Conservation (phyloP, 2,113 vertebrate genomes). For the Orientallactaga bullata region DNA sequence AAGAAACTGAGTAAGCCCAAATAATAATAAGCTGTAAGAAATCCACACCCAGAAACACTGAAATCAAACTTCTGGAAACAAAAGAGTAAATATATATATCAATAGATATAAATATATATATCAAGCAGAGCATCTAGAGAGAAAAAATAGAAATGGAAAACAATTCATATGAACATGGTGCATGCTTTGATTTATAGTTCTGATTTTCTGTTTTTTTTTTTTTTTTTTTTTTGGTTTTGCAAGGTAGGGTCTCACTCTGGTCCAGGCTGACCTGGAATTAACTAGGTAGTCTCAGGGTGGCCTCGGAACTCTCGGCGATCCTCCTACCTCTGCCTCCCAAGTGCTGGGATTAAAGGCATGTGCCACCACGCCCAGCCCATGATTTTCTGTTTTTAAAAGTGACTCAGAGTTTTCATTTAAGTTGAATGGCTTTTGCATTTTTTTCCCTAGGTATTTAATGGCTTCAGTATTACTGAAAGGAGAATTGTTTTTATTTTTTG, state of each 20-base stretch:
- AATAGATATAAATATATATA: too few relatives aligned
- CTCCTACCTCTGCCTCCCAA: too few relatives aligned
- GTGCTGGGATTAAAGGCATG: too few relatives aligned
- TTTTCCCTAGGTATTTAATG: neutral
- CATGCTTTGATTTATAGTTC: neutral
- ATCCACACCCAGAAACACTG: neutral
- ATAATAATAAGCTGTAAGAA: slow-evolving; percentile 23
- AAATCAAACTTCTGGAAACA: slow-evolving; percentile 43
- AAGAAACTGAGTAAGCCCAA: slow-evolving; percentile 6
- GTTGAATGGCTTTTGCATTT: neutral
- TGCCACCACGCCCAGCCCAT: too few relatives aligned
- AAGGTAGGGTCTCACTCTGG: too few relatives aligned
- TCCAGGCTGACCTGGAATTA: too few relatives aligned
- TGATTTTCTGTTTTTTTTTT: neutral
- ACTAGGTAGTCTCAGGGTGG: too few relatives aligned
- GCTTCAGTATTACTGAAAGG: neutral
- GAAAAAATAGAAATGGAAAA: neutral
- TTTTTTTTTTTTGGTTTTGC: too few relatives aligned
- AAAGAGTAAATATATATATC: neutral
- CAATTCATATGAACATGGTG: neutral
- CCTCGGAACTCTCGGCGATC: too few relatives aligned
- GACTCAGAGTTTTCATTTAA: neutral
- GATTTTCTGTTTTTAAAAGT: neutral
- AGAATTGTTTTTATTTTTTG: neutral
- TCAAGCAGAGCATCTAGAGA: neutral